Conservation (phyloP, 2,888 invertebrate species). For the Nemapogon koenigi region DNA sequence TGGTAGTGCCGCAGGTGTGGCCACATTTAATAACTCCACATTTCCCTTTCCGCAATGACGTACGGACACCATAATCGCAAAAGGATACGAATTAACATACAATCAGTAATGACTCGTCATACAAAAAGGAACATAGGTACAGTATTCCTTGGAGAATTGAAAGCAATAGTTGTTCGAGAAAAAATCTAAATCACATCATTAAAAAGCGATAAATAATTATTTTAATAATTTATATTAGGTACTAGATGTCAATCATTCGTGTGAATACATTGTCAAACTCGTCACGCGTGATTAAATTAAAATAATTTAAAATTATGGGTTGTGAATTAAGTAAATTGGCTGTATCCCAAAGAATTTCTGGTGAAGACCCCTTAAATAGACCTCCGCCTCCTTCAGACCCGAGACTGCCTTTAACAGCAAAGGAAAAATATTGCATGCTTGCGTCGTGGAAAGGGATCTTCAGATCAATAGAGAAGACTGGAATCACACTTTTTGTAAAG, state of each 20-base stretch:
- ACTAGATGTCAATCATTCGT: too few relatives aligned
- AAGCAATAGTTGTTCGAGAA: too few relatives aligned
- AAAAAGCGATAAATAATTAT: too few relatives aligned
- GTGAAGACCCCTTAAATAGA: slow-evolving; percentile 54
- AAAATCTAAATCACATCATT: too few relatives aligned
- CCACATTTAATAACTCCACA: too few relatives aligned
- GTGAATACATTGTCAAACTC: too few relatives aligned
- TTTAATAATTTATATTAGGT: too few relatives aligned
- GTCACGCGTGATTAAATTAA: too few relatives aligned
- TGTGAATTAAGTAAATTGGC: slow-evolving; percentile 78
- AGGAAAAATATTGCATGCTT: slow-evolving; percentile 86
- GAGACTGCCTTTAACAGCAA: slow-evolving; percentile 79
- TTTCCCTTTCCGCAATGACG: slow-evolving; percentile 5
- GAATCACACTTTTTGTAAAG: slow-evolving; percentile 88
- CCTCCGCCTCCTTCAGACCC: slow-evolving; percentile 77
- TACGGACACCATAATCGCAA: neutral
- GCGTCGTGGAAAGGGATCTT: slow-evolving; percentile 92
- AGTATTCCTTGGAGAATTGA: too few relatives aligned
- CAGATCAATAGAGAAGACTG: slow-evolving; percentile 85
- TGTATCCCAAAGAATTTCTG: slow-evolving; percentile 35
- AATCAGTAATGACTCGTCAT: neutral
- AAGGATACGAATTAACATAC: slow-evolving; percentile 5
- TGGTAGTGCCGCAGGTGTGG: too few relatives aligned
- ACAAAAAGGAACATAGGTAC: too few relatives aligned
- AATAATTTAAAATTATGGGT: slow-evolving; percentile 61